Evolutionary conservation across 2,888 invertebrate genomes (phyloP).

Genomic region (Aplocera efformata): DNA sequence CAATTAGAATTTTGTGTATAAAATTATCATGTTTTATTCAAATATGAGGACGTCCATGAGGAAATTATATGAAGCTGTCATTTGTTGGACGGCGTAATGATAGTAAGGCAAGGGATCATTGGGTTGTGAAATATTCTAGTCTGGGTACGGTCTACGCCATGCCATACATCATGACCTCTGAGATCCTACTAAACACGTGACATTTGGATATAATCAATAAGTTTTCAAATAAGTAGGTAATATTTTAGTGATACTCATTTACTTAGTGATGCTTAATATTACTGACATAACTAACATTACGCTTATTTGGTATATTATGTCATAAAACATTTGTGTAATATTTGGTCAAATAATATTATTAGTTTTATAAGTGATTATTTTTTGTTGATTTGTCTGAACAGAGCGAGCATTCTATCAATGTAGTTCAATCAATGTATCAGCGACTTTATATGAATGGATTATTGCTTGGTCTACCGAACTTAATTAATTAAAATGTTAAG

Average conservation of each 20-base stretch:
- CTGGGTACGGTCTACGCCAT: slow-evolving; percentile 23
- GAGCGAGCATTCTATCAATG: no score
- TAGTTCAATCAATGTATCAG: no score
- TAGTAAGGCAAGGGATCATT: slow-evolving; percentile 35
- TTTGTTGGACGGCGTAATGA: slow-evolving; percentile 31
- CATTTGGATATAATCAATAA: slow-evolving; percentile 55
- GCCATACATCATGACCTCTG: slow-evolving; percentile 48
- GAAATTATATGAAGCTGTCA: slow-evolving; percentile 36
- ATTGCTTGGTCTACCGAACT: no score
- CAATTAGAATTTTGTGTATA: slow-evolving; percentile 32
- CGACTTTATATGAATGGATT: no score
- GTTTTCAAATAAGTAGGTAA: slow-evolving; percentile 25
- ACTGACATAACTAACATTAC: no score
- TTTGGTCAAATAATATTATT: no score
- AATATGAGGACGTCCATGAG: slow-evolving; percentile 12
- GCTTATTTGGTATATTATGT: no score
- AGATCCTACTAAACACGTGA: slow-evolving; percentile 59
- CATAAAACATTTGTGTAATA: no score
- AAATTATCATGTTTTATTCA: slow-evolving; percentile 29
- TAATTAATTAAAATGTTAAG: no score
- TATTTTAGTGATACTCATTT: neutral
- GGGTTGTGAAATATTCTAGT: slow-evolving; percentile 45
- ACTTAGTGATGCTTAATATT: neutral
- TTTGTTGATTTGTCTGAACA: no score
- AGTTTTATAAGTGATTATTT: no score